Evolutionary conservation across 2,888 invertebrate genomes (phyloP), one percentile per base, ranked within the genome.

Genomic region (Cheiracanthium punctorium): DNA sequence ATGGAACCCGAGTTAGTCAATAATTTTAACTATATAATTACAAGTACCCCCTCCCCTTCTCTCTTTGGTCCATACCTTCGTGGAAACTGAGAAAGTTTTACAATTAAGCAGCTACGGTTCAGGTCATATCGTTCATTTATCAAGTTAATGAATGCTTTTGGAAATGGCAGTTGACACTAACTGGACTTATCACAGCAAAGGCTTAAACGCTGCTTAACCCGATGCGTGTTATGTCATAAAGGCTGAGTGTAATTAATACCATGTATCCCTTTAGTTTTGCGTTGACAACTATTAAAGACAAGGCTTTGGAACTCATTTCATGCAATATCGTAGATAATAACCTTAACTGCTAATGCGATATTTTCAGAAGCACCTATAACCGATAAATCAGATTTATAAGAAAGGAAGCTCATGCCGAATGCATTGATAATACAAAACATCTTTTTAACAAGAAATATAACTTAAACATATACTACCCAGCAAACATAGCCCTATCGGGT

Each of bases 141-240:
- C 81, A 81, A 67, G 67, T 81, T 81, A 81, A 81, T 81, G 81
- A 75, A 81, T 81, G 81, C 81, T 70, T 75, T 81, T 48, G 74
- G 33, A n/a, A 73, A 74, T 81, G 70, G 74, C 70, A 81, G 81
- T 81, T 81, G 75, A 81, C 80, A 80, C 67, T 72, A 37, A 37
- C 77, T 29, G 67, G 69, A 48, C 79, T 71, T 41, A 33, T 58
- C 70, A 37, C 52, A 79, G 33, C n/a, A 33, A 24, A 69, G 33
- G 33, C 67, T 69, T 32, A 69, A 69, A 69, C 20, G 33, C 67
- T 33, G 33, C 33, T 33, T 28, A 7, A 33, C 33, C 33, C 33
- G 33, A 32, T 17, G 20, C 33, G 32, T 69, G 67, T 69, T 32
- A 69, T 33, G 33, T 69, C 67, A 33, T n/a, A 69, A 33, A 14